Base-by-base conservation (phyloP, 2,113 vertebrate genomes). In the Syrrhaptes paradoxus region DNA sequence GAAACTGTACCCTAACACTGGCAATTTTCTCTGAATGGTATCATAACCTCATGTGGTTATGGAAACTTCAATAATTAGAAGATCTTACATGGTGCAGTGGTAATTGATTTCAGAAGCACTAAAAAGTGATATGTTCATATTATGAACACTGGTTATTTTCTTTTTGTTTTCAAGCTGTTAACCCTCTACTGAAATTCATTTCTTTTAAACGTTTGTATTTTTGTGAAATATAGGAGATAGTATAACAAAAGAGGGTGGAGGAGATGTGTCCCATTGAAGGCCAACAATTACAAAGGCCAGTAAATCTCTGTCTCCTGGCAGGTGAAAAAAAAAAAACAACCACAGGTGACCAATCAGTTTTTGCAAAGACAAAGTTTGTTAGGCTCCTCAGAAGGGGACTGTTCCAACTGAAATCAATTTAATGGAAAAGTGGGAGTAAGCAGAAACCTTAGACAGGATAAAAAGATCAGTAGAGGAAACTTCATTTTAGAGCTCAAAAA, bases 11-110 rank as follows among this genome's bases (percentile, higher is more conserved):
- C 63, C 9, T 17, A 41, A 24, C 3, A 4, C 3, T 12, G 25
- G 11, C 3, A 1, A 4, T 81, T 59, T 81, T 6, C 59, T 85
- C 55, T 57, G 59, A 66, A 59, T 20, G 52, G 26, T 45, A 41
- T 21, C 4, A 0, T 4, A 45, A 21, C 16, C 21, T 10, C 7
- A 0, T n/a, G 25, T 36, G 32, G 31, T 72, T 43, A 7, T 34
- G 45, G 54, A 36, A 86, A 46, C 2, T 9, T 46, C 21, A 18
- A 7, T 28, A 43, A 59, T 63, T 55, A 29, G 21, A 34, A 76
- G 13, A 65, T 54, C n/a, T 49, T 55, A 1, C 16, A 5, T 52
- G 22, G 10, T 68, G 13, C 28, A 59, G 21, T 46, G 17, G 17
- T n/a, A 26, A 55, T 57, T 65, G 51, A 38, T 52, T 73, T 52